Evolutionary conservation across 1,140 invertebrate species (phyloP), one percentile per base, ranked within the genome.

Genomic region (Cyclargus thomasi): DNA sequence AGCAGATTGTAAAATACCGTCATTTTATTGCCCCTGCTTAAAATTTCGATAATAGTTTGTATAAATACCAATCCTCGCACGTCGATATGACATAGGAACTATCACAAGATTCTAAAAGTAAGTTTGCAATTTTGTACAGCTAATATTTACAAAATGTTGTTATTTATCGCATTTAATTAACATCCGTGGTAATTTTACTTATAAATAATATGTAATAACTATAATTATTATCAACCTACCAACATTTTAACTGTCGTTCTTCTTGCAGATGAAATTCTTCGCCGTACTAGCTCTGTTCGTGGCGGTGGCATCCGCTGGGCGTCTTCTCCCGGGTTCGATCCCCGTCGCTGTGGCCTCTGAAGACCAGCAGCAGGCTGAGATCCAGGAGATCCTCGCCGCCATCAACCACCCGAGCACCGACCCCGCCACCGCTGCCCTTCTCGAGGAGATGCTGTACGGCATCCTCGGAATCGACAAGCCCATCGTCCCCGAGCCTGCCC

Each of bases 341-440:
- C 17, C 62, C 53, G 57, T 18, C 11, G 70, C 57, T 14, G 74
- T 65, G 5, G 65, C 36, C 65, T n/a, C 66, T 17, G 0, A 6
- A 8, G 39, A n/a, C 20, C 16, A 39, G 1, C 23, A 66, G 18
- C 53, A 66, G 53, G 65, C 75, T 35, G 74, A 83, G 63, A 66
- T 87, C 57, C 65, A 81, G 65, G 72, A 80, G 62, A 83, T 88
- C 71, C 68, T 88, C 11, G 77, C 70, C 10, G 79, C 81, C 64
- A 86, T 86, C 75, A 63, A 84, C 57, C 84, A 78, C 73, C 83
- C 83, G 29, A 81, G 75, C 81, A 85, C 81, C 36, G 73, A 86
- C 74, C 82, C 82, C 66, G 80, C 79, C 53, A 87, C 83, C 67
- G 83, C 81, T 68, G 81, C 73, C 22, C 71, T 73, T 17, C 77